A percentile compares a stretch with the other conserved stretches of the same genome.
phyloP scores from a whole-genome alignment of 2,113 vertebrate genomes.

The Ctenodactylus gundi region DNA sequence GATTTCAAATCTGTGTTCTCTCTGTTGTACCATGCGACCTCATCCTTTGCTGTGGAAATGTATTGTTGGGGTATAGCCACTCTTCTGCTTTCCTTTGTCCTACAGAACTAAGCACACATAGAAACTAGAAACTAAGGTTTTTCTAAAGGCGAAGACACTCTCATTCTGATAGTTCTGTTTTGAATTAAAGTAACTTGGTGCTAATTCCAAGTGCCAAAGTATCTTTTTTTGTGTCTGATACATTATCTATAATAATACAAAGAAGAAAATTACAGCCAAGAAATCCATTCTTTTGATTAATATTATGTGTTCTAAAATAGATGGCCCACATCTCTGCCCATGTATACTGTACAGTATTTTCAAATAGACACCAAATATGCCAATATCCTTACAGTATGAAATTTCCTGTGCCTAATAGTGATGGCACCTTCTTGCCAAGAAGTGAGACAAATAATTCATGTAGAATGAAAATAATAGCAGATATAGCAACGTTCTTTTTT shows the following conservation, averaged over 20 bases:
- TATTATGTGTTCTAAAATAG: slow-evolving; percentile 51
- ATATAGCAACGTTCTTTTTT: slow-evolving; percentile 20
- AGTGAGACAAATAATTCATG: slow-evolving; percentile 49
- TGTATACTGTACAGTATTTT: slow-evolving; percentile 61
- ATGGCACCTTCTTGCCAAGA: slow-evolving; percentile 65
- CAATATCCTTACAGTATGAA: slow-evolving; percentile 55
- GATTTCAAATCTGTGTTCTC: not conserved
- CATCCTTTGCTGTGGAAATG: not conserved
- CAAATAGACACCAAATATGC: slow-evolving; percentile 54
- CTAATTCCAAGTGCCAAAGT: not conserved
- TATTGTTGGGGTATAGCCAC: not conserved
- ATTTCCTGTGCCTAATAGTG: slow-evolving; percentile 55
- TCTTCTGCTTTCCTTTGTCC: not conserved
- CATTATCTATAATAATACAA: slow-evolving; percentile 43
- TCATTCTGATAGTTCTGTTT: not conserved
- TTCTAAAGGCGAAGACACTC: not conserved
- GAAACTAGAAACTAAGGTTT: not conserved
- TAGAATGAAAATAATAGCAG: slow-evolving; percentile 52
- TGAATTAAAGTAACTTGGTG: not conserved
- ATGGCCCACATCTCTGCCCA: slow-evolving; percentile 16
- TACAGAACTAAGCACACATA: not conserved
- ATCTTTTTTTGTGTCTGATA: not conserved
- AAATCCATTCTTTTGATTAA: slow-evolving; percentile 56
- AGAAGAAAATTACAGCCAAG: slow-evolving; percentile 16
- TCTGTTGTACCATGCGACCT: not conserved